phyloP scores from a whole-genome alignment of 2,888 invertebrate genomes.

The Tridacna crocea region DNA sequence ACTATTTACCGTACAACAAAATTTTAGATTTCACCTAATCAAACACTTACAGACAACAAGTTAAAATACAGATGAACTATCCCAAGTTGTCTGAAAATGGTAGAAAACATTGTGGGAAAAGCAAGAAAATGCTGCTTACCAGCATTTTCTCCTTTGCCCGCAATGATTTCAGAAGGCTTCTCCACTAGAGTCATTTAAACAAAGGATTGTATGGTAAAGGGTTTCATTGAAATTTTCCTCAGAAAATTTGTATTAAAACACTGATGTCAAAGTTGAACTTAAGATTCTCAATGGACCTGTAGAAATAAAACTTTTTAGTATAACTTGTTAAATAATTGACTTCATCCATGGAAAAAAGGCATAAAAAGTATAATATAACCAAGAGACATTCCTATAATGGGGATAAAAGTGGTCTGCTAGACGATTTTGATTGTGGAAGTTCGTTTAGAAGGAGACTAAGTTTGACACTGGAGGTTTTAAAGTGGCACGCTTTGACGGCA shows the following conservation, averaged over 20 bases:
- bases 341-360: slow-evolving; percentile 4
- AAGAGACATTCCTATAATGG: slow-evolving; percentile 22
- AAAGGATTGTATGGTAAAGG: too few species aligned
- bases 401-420: not conserved
- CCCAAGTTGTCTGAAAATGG: not conserved
- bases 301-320: too few species aligned
- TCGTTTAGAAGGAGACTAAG: slow-evolving; percentile 24
- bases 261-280: too few species aligned
- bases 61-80: not conserved
- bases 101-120: slow-evolving; percentile 3
- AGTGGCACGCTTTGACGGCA: slow-evolving; percentile 45
- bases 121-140: slow-evolving; percentile 7
- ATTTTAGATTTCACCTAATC: too few species aligned
- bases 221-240: too few species aligned
- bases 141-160: not conserved
- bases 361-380: not conserved
- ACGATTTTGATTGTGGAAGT: slow-evolving; percentile 24
- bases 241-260: too few species aligned
- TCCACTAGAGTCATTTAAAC: too few species aligned
- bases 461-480: slow-evolving; percentile 51
- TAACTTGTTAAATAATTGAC: too few species aligned
- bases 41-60: not conserved
- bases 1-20: too few species aligned
- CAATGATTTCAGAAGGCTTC: not conserved
- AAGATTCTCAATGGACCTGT: too few species aligned